Percentiles rank a stretch among this genome's conserved stretches.
phyloP scores from a whole-genome alignment of 2,888 invertebrate species.

The Philonicus albiceps region DNA sequence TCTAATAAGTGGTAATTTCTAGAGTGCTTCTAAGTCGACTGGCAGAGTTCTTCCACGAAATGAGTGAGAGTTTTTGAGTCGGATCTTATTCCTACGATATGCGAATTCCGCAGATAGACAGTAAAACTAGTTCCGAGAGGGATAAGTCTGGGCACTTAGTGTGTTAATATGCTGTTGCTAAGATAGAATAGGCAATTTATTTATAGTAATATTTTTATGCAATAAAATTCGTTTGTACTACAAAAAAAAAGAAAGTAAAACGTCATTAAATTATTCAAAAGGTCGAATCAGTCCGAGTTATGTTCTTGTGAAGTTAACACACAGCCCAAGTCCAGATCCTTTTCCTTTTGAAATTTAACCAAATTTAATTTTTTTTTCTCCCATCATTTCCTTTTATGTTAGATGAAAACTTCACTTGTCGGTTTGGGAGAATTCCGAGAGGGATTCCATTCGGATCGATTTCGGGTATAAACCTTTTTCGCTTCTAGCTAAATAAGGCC shows the following conservation, averaged over 20 bases:
- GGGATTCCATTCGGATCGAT: not conserved
- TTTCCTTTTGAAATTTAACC: not conserved
- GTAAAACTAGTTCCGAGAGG: not conserved
- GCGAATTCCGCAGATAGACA: not conserved
- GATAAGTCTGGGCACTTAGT: not conserved
- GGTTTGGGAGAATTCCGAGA: not conserved
- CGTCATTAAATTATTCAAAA: not conserved
- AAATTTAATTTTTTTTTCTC: not conserved
- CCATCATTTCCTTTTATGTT: not conserved
- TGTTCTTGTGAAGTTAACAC: not conserved
- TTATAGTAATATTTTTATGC: not conserved
- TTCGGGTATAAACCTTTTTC: not conserved
- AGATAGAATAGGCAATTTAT: not conserved
- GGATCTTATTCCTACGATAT: not conserved
- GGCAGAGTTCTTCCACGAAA: not conserved
- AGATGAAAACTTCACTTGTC: not conserved
- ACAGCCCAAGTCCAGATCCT: not conserved
- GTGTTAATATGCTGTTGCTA: not conserved
- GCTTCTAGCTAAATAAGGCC: not conserved
- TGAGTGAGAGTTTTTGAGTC: not conserved
- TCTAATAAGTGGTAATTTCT: not conserved
- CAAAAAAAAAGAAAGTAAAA: too few species aligned
- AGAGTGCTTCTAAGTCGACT: not conserved
- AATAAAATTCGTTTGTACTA: not conserved
- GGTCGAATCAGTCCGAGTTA: not conserved